Conservation (phyloP, 2,113 vertebrate species). For the Aix galericulata region DNA sequence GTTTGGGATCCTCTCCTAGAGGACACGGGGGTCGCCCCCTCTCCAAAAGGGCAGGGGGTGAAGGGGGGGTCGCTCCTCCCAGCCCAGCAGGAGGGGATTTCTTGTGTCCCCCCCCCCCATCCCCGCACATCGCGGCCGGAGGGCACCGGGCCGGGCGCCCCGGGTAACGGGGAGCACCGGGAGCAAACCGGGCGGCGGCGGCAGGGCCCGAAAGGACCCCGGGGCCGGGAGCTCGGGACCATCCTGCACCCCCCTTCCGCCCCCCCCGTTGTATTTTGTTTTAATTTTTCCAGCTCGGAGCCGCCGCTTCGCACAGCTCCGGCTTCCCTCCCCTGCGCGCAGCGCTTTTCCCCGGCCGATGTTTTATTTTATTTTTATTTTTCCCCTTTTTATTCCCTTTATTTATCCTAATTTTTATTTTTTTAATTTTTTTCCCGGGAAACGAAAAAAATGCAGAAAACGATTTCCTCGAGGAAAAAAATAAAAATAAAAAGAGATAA, state of each 20-base stretch:
- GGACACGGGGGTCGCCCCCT: neutral
- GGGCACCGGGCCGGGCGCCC: too few relatives aligned
- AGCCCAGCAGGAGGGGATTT: neutral
- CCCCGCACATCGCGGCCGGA: neutral
- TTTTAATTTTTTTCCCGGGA: neutral
- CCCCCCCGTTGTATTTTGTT: neutral
- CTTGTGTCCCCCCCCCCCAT: neutral
- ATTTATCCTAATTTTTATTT: neutral
- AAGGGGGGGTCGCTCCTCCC: neutral
- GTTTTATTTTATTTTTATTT: neutral
- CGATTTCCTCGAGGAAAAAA: fast-evolving
- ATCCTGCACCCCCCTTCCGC: neutral
- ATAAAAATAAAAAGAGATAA: neutral
- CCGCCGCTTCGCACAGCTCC: neutral
- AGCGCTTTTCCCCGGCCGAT: fast-evolving
- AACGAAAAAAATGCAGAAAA: neutral
- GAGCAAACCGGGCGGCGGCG: too few relatives aligned
- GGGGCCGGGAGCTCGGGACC: too few relatives aligned
- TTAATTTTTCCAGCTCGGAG: neutral
- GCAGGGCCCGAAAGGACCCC: neutral
- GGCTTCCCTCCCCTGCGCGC: neutral
- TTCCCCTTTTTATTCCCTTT: too few relatives aligned
- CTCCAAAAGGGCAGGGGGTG: too few relatives aligned
- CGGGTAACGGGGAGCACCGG: too few relatives aligned
- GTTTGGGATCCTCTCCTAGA: neutral